A percentile compares a stretch with the other conserved stretches of the same genome.
Conservation (phyloP, 2,113 vertebrate genomes). For the Empidonax traillii region DNA sequence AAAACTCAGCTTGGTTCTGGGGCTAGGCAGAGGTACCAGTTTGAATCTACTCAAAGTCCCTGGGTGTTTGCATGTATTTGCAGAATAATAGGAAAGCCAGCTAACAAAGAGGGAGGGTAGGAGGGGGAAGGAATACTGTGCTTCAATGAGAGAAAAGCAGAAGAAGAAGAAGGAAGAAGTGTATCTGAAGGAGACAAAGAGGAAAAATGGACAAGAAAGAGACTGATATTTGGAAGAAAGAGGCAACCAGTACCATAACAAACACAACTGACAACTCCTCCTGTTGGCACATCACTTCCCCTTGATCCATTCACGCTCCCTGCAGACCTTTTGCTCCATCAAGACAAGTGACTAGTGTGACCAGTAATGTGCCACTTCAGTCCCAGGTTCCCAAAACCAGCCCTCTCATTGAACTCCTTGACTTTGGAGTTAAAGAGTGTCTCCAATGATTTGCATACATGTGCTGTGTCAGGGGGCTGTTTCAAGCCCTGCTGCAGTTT, state of each 20-base stretch:
- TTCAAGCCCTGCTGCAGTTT: background rate
- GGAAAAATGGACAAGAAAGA: background rate
- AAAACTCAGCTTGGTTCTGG: slow-evolving; percentile 2
- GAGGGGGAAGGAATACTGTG: background rate
- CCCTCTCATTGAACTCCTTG: background rate
- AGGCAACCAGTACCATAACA: background rate
- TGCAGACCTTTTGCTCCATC: background rate
- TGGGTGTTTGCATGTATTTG: background rate
- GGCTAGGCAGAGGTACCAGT: background rate
- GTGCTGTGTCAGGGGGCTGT: background rate
- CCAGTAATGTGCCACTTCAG: background rate
- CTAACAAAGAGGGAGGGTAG: background rate
- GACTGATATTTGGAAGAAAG: background rate
- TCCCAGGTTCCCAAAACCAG: background rate
- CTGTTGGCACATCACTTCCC: background rate
- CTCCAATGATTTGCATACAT: background rate
- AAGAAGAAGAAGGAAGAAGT: background rate
- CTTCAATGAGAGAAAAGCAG: background rate
- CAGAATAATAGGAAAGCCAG: background rate
- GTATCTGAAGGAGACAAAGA: background rate
- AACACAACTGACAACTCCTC: background rate
- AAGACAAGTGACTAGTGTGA: background rate
- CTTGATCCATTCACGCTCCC: background rate
- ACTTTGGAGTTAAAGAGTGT: background rate
- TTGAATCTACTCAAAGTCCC: background rate